Evolutionary conservation across 2,888 invertebrate genomes (phyloP).

Genomic region (Morpho deidamia): DNA sequence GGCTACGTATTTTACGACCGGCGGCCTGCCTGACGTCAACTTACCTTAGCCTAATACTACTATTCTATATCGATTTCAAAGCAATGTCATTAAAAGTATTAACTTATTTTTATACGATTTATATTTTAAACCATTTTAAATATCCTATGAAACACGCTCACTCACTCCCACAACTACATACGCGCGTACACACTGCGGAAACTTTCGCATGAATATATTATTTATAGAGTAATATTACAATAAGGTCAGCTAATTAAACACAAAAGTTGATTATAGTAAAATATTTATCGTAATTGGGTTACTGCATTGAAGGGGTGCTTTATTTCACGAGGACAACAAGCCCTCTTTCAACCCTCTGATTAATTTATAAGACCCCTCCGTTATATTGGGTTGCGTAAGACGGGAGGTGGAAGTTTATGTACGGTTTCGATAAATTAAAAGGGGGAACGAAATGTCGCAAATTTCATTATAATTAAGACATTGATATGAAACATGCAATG

Average conservation of each 20-base stretch:
- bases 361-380: constrained; percentile 10
- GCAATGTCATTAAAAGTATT: too few relatives aligned
- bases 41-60: too few relatives aligned
- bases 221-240: neutral
- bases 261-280: constrained; percentile 2
- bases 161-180: too few relatives aligned
- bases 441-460: neutral
- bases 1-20: too few relatives aligned
- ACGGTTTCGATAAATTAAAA: constrained; percentile 5
- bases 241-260: constrained; percentile 1
- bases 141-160: too few relatives aligned
- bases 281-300: constrained; percentile 10
- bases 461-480: too few relatives aligned
- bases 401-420: neutral
- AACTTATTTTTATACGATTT: too few relatives aligned
- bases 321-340: constrained; percentile 4
- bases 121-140: too few relatives aligned
- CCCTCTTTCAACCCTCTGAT: constrained; percentile 5
- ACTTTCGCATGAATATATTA: neutral
- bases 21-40: too few relatives aligned
- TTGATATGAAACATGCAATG: too few relatives aligned
- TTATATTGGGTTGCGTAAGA: constrained; percentile 9
- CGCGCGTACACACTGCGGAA: too few relatives aligned
- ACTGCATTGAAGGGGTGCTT: constrained; percentile 1
- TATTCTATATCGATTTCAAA: too few relatives aligned